phyloP scores from a whole-genome alignment of 2,113 vertebrate genomes.

The Tangachromis dhanisi region DNA sequence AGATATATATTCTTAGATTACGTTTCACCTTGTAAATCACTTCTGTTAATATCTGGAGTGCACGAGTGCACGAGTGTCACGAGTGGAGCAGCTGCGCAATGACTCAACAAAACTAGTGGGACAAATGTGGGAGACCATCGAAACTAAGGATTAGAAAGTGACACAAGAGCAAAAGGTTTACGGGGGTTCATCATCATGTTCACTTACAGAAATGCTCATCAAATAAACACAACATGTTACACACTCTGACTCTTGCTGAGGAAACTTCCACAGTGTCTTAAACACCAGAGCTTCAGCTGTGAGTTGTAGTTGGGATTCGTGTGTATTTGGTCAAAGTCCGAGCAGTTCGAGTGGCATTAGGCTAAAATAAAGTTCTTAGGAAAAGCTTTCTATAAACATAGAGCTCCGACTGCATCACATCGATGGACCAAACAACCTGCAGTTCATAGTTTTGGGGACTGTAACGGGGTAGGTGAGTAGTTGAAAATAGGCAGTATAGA shows the following conservation, averaged over 20 bases:
- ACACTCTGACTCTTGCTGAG: neutral
- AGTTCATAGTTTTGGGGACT: neutral
- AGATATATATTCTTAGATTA: neutral
- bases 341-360: rapidly evolving
- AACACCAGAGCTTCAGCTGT: neutral
- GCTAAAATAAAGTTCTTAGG: neutral
- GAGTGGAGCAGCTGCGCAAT: neutral
- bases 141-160: neutral
- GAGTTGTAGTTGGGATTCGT: rapidly evolving
- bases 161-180: neutral
- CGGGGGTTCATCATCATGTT: neutral
- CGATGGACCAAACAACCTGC: neutral
- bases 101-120: rapidly evolving
- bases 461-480: neutral
- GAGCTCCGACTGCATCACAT: rapidly evolving
- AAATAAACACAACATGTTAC: rapidly evolving
- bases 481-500: neutral
- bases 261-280: neutral
- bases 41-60: neutral
- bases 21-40: neutral
- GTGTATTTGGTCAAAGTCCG: neutral
- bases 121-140: neutral
- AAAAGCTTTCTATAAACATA: neutral
- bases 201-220: neutral
- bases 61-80: neutral